Evolutionary conservation across 1,140 invertebrate species (phyloP).

Genomic region (Dryas iulia): DNA sequence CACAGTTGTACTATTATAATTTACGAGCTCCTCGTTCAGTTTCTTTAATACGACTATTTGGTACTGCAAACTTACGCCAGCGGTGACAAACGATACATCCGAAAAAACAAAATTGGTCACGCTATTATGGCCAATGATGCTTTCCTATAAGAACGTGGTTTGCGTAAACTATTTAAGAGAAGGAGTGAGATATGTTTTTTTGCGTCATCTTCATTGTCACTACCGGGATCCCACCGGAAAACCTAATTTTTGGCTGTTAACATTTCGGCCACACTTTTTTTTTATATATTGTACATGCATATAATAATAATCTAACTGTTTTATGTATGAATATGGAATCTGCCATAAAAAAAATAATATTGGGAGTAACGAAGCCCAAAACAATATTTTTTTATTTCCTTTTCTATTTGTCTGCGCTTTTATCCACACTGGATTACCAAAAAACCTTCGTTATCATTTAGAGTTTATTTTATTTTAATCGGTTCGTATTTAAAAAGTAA

Average conservation of each 20-base stretch:
- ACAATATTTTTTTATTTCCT: no score
- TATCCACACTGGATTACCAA: no score
- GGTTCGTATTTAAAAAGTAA: no score
- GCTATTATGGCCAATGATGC: conserved; percentile 27
- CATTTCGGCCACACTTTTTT: not conserved
- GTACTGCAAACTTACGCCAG: conserved; percentile 37
- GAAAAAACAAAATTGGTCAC: conserved; percentile 24
- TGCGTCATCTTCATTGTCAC: conserved; percentile 38
- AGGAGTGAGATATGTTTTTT: not conserved
- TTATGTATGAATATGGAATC: not conserved
- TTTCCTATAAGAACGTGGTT: conserved; percentile 19
- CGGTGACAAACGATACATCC: conserved; percentile 29
- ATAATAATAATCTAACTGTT: no score
- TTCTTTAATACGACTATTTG: conserved; percentile 45
- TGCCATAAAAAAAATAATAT: not conserved
- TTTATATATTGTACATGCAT: no score
- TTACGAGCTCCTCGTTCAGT: conserved; percentile 30
- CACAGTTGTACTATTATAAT: conserved; percentile 12
- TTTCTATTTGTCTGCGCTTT: no score
- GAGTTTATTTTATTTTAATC: no score
- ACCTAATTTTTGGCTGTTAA: conserved; percentile 18
- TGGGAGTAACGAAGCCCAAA: not conserved
- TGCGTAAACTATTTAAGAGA: not conserved
- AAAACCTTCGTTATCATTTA: no score
- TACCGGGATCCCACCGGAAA: conserved; percentile 42